A percentile compares a stretch with the other conserved stretches of the same genome.
These are phyloP conservation scores for Temnothorax longispinosus DNA, from an alignment of 1,140 invertebrate genomes.

Conservation along the genomic window DNA sequence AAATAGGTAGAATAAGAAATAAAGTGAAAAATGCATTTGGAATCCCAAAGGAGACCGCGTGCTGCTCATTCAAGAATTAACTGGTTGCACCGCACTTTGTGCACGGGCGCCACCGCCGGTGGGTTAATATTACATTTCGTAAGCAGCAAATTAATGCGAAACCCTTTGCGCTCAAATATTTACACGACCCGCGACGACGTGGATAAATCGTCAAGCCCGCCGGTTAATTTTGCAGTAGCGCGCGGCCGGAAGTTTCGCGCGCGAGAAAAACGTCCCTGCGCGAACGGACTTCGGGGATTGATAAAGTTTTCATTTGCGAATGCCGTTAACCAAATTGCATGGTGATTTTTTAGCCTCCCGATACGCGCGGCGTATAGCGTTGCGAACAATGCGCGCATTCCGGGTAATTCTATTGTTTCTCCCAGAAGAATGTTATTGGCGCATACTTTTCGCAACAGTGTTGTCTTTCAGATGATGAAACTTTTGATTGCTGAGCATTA, in stretches of 20 bases:
- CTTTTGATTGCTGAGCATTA: not conserved
- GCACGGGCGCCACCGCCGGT: not conserved
- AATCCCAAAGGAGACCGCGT: not conserved
- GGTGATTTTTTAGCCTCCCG: conserved; percentile 52
- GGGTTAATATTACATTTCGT: conserved; percentile 59
- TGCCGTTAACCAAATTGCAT: conserved; percentile 56
- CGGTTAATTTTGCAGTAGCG: conserved; percentile 53
- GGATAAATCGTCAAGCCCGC: conserved; percentile 55
- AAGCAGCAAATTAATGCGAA: conserved; percentile 60
- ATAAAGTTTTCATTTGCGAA: conserved; percentile 62
- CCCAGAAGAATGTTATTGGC: conserved; percentile 29
- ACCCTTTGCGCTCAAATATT: conserved; percentile 60
- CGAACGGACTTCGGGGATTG: conserved; percentile 27
- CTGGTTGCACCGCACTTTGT: conserved; percentile 37
- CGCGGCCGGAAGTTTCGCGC: conserved; percentile 51
- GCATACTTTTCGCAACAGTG: conserved; percentile 1
- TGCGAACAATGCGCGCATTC: conserved; percentile 34
- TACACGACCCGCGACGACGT: conserved; percentile 57
- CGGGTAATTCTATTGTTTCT: conserved; percentile 35
- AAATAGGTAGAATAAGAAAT: not conserved
- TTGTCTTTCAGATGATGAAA: conserved; percentile 16
- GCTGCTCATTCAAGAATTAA: conserved; percentile 47
- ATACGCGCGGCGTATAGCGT: conserved; percentile 26
- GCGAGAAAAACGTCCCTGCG: conserved; percentile 43
- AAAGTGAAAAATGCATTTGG: conserved; percentile 5